These are phyloP conservation scores for Pseudocheirus occidentalis DNA, from an alignment of 2,797 vertebrate genomes.

Conservation along the genomic window DNA sequence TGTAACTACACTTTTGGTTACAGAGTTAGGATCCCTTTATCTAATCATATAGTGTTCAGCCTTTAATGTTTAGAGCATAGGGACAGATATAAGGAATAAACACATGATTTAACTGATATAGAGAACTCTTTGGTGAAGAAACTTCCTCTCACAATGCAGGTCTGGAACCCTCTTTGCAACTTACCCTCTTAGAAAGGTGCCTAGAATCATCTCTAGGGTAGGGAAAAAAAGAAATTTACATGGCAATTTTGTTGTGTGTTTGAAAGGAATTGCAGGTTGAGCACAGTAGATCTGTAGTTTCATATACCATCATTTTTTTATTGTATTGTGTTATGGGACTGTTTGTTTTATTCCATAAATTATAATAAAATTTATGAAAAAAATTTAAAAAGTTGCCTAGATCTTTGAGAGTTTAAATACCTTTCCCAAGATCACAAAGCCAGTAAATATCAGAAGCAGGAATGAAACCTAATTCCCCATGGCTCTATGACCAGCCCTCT, in stretches of 20 bases:
- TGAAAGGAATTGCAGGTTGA: not conserved
- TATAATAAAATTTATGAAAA: too few relatives aligned
- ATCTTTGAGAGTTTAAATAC: not conserved
- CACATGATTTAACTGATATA: too few relatives aligned
- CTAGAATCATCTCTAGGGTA: not conserved
- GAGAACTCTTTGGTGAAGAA: too few relatives aligned
- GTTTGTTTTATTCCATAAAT: too few relatives aligned
- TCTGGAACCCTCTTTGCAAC: not conserved
- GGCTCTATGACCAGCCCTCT: not conserved
- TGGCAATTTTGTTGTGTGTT: not conserved
- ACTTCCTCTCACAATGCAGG: not conserved
- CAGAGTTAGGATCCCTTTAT: not conserved
- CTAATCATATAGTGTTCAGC: not conserved
- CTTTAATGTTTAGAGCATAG: too few relatives aligned
- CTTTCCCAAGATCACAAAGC: not conserved
- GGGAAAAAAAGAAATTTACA: not conserved
- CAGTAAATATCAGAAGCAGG: not conserved
- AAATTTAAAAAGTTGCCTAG: not conserved
- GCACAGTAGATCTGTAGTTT: not conserved
- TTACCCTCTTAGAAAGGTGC: not conserved
- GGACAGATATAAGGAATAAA: too few relatives aligned
- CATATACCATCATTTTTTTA: not conserved
- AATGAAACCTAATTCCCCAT: not conserved
- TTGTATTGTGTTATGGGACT: not conserved
- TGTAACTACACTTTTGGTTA: not conserved